A percentile compares a stretch with the other conserved stretches of the same genome.
These are phyloP conservation scores for Ephialtes manifestator DNA, from an alignment of 2,888 invertebrate genomes.

Conservation along the genomic window DNA sequence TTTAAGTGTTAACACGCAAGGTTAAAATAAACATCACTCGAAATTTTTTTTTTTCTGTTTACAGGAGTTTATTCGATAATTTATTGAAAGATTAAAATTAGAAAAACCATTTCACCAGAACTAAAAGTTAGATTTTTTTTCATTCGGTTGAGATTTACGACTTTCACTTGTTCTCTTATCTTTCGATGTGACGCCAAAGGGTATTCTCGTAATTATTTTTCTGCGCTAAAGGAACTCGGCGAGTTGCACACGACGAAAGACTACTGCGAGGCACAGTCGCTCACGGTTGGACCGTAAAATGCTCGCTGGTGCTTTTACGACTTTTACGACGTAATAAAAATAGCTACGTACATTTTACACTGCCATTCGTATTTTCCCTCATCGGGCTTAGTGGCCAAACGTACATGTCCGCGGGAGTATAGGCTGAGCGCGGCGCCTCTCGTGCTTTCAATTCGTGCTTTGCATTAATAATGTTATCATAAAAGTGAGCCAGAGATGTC, in stretches of 20 bases:
- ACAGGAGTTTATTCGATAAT: background rate
- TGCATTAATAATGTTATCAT: slow-evolving; percentile 33
- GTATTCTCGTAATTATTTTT: slow-evolving; percentile 47
- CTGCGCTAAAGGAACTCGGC: slow-evolving; percentile 3
- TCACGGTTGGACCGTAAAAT: slow-evolving; percentile 52
- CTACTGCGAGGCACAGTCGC: slow-evolving; percentile 40
- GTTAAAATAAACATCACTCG: too few relatives aligned
- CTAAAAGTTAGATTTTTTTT: background rate
- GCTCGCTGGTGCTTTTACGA: slow-evolving; percentile 54
- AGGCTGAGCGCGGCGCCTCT: background rate
- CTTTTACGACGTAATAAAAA: slow-evolving; percentile 66
- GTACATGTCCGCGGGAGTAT: slow-evolving; percentile 11
- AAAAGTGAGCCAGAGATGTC: slow-evolving; percentile 2
- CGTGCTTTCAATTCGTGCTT: slow-evolving; percentile 40
- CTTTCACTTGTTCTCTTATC: slow-evolving; percentile 13
- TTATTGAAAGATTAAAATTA: background rate
- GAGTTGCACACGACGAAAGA: slow-evolving; percentile 4
- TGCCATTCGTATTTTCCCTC: slow-evolving; percentile 49
- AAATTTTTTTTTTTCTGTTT: too few relatives aligned
- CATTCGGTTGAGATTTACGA: background rate
- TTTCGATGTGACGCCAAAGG: background rate
- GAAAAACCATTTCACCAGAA: background rate
- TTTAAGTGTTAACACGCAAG: too few relatives aligned
- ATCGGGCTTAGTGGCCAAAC: slow-evolving; percentile 33
- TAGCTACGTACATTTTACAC: slow-evolving; percentile 59